phyloP scores from a whole-genome alignment of 2,113 vertebrate genomes.

The Larimichthys polyactis region DNA sequence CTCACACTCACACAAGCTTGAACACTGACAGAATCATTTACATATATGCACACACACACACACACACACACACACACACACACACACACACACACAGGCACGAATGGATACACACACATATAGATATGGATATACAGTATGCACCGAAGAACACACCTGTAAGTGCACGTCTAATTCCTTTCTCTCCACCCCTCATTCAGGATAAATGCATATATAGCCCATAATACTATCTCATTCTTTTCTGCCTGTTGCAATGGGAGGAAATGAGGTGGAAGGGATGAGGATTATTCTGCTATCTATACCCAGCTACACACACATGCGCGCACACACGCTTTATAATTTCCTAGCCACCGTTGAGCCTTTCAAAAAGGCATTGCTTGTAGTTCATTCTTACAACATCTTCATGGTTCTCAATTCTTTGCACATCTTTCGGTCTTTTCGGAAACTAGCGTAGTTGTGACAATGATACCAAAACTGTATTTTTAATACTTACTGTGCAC shows the following conservation, averaged over 20 bases:
- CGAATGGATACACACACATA: not conserved
- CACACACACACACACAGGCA: not conserved
- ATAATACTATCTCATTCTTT: slow-evolving; percentile 35
- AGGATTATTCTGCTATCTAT: slow-evolving; percentile 56
- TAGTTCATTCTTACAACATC: slow-evolving; percentile 30
- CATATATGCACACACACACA: slow-evolving; percentile 26
- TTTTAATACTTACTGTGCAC: not conserved
- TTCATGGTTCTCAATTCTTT: slow-evolving; percentile 3
- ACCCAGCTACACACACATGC: slow-evolving; percentile 20
- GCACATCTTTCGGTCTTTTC: not conserved
- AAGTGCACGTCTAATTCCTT: slow-evolving; percentile 37
- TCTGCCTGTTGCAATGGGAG: slow-evolving; percentile 30
- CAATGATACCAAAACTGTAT: not conserved
- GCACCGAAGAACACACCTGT: slow-evolving; percentile 32
- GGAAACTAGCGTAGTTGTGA: not conserved
- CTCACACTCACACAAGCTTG: slow-evolving; percentile 15
- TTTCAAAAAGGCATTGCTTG: slow-evolving; percentile 11
- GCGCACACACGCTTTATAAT: slow-evolving; percentile 10
- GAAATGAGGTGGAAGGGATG: slow-evolving; percentile 60
- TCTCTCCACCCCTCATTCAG: slow-evolving; percentile 35
- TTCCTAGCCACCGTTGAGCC: slow-evolving; percentile 28
- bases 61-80: not conserved
- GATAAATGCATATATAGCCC: slow-evolving; percentile 26
- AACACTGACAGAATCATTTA: slow-evolving; percentile 48
- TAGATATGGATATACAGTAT: slow-evolving; percentile 1